phyloP scores from a whole-genome alignment of 2,888 invertebrate genomes.

The Ormyrus pomaceus region DNA sequence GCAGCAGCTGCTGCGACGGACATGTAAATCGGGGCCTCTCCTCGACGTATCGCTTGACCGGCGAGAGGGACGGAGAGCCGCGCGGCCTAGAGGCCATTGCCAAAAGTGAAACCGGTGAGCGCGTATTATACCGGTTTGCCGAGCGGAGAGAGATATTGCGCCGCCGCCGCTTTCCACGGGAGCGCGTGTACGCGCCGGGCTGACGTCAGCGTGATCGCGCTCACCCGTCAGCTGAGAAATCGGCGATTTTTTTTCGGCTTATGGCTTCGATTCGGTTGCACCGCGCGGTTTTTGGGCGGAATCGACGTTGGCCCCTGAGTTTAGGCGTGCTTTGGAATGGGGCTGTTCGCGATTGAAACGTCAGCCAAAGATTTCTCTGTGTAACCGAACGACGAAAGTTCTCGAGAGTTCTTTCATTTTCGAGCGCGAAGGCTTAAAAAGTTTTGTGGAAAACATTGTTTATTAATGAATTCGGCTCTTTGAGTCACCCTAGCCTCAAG shows the following conservation, averaged over 20 bases:
- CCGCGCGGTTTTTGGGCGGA: no score
- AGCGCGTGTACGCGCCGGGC: not conserved
- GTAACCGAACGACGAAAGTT: no score
- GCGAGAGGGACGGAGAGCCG: not conserved
- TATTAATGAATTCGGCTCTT: no score
- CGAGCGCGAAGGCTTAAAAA: no score
- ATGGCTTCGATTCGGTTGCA: no score
- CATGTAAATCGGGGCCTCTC: slow-evolving; percentile 25
- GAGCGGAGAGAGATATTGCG: not conserved
- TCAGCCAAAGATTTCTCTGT: no score
- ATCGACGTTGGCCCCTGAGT: no score
- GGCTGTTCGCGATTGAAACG: no score
- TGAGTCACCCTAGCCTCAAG: no score
- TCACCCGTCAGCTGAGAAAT: slow-evolving; percentile 48
- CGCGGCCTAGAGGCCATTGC: slow-evolving; percentile 71
- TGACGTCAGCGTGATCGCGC: slow-evolving; percentile 25
- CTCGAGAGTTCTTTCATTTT: no score
- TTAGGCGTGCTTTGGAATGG: no score
- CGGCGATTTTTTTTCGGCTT: not conserved
- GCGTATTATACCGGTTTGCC: slow-evolving; percentile 52
- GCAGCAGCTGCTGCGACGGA: not conserved
- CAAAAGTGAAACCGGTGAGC: slow-evolving; percentile 73
- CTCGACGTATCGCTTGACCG: not conserved
- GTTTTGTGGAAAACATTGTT: no score
- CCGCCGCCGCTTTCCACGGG: slow-evolving; percentile 20